Evolutionary conservation across 2,888 invertebrate species (phyloP), one percentile per base, ranked within the genome.

Genomic region (Lampropteryx suffumata): DNA sequence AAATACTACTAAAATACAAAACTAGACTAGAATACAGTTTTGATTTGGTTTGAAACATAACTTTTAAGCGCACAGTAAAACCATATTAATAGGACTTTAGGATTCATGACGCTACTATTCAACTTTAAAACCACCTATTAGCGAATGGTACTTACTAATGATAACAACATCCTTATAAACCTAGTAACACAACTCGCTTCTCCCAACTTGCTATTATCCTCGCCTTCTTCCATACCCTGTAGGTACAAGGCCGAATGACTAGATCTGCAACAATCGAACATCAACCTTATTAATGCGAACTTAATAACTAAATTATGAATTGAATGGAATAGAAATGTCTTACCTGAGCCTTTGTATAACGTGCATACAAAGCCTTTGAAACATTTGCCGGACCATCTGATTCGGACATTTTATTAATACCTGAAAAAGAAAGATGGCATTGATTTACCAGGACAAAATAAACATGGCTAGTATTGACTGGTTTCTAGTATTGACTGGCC

Each of bases 321-420:
- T 6, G 2, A 11, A 43, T 13, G 5, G 17, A 14, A 8, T 24
- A n/a, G 6, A 27, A 41, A 35, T 28, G 32, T 67, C 67, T 74
- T 82, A 94, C 94, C 95, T 94, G 62, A 98, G 91, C 76, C 97
- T 94, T 81, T 96, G 96, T 83, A 98, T 97, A 57, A 98, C 98
- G 82, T 98, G 98, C 81, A 98, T 96, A 74, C 97, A 96, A 67
- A 98, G 92, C 70, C 98, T 93, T 85, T 98, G 98, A 90, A 98
- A 98, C 97, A 98, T 98, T 90, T 98, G 98, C 62, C 98, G 92
- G 52, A 98, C 98, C 94, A 98, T 97, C 85, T 98, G 98, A 91
- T 97, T 98, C 26, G 98, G 98, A 84, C 98, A 98, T 83, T 97
- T 97, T 77, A 98, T 95, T 75, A 98, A 92, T 69, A 97, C 97